phyloP scores from a whole-genome alignment of 2,797 vertebrate species.

The Gorsachius magnificus region DNA sequence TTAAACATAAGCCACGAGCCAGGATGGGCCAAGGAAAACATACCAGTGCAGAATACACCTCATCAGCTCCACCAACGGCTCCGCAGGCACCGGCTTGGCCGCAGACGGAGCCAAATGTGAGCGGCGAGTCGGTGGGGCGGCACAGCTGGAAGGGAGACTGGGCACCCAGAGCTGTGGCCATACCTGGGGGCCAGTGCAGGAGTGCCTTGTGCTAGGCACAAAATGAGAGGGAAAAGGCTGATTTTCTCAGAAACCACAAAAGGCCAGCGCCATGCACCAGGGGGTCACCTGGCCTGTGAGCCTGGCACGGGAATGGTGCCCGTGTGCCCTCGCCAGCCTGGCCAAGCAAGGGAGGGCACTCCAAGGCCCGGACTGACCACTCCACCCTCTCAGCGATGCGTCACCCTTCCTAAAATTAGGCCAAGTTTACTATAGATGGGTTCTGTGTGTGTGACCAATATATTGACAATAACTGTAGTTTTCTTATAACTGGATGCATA shows the following conservation, averaged over 20 bases:
- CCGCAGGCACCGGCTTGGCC: not conserved
- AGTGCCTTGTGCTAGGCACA: not conserved
- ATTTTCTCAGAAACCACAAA: not conserved
- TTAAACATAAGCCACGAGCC: not conserved
- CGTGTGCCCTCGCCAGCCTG: not conserved
- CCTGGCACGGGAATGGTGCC: not conserved
- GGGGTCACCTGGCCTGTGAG: not conserved
- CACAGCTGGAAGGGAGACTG: accelerated
- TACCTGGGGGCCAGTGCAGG: not conserved
- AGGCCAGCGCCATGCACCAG: no score
- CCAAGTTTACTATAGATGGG: accelerated
- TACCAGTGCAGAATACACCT: not conserved
- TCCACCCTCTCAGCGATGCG: not conserved
- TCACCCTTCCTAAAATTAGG: not conserved
- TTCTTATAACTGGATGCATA: accelerated
- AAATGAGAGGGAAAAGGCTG: not conserved
- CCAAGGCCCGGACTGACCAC: not conserved
- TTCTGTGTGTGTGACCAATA: not conserved
- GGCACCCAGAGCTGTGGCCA: not conserved
- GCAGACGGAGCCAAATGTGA: accelerated
- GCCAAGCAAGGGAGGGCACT: not conserved
- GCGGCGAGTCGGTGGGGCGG: not conserved
- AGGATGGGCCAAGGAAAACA: not conserved
- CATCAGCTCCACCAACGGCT: not conserved
- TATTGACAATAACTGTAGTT: no score